phyloP scores from a whole-genome alignment of 1,140 invertebrate species.

The Cotesia vestalis region DNA sequence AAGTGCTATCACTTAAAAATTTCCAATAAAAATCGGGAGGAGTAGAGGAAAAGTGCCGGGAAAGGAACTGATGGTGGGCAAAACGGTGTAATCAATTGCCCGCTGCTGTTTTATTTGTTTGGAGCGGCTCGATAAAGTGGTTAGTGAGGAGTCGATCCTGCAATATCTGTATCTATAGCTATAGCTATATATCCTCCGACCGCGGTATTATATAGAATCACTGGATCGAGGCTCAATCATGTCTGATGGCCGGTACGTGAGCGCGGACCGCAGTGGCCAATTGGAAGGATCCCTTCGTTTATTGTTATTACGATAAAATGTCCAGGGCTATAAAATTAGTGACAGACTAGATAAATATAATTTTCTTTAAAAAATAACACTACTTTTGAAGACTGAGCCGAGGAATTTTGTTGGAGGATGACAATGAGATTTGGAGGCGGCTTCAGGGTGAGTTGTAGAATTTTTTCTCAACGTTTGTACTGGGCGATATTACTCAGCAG shows the following conservation, averaged over 20 bases:
- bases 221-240: conserved; percentile 61
- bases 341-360: background rate
- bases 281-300: background rate
- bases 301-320: too few species aligned
- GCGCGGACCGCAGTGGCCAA: conserved; percentile 37
- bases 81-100: conserved; percentile 56
- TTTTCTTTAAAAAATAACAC: background rate
- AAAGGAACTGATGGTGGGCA: background rate
- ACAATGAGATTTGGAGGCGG: conserved; percentile 3
- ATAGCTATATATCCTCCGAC: too few species aligned
- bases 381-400: background rate
- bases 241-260: conserved; percentile 63
- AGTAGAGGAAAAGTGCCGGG: background rate
- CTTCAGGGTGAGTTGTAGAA: conserved; percentile 23
- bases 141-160: conserved; percentile 48
- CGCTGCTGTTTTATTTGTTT: conserved; percentile 53
- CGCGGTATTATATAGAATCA: conserved; percentile 36
- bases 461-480: background rate
- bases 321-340: background rate
- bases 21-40: too few species aligned
- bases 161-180: too few species aligned
- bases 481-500: background rate
- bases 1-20: too few species aligned
- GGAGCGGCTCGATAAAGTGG: conserved; percentile 60
- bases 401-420: background rate